A percentile compares a stretch with the other conserved stretches of the same genome.
phyloP scores from a whole-genome alignment of 2,113 vertebrate genomes.

The Chascanopsetta lugubris region DNA sequence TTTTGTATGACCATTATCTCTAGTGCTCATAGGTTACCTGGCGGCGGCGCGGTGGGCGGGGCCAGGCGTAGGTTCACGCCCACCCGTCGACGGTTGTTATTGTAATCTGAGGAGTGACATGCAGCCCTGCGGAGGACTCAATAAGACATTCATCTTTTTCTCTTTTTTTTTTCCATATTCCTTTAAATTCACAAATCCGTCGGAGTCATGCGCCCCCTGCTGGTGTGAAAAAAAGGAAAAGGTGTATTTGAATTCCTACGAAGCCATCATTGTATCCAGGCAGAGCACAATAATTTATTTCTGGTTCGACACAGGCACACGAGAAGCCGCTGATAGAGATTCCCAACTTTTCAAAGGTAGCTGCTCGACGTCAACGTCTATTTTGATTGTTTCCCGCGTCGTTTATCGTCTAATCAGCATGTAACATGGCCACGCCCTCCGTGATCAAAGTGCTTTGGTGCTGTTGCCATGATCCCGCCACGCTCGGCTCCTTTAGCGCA shows the following conservation, averaged over 20 bases:
- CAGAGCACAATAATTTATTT: slow-evolving; percentile 54
- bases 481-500: not conserved
- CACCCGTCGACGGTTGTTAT: slow-evolving; percentile 27
- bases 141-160: slow-evolving; percentile 39
- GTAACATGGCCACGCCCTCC: slow-evolving; percentile 50
- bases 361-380: slow-evolving; percentile 42
- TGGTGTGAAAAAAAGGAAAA: slow-evolving; percentile 13
- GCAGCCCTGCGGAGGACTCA: slow-evolving; percentile 47
- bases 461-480: slow-evolving; percentile 11
- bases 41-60: slow-evolving; percentile 43
- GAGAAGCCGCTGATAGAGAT: slow-evolving; percentile 21
- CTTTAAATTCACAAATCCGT: not conserved
- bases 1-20: slow-evolving; percentile 47
- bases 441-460: slow-evolving; percentile 62
- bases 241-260: not conserved
- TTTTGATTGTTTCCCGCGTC: not conserved
- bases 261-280: slow-evolving; percentile 41
- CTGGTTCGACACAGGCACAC: slow-evolving; percentile 31
- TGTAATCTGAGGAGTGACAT: slow-evolving; percentile 28
- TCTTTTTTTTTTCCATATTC: not conserved
- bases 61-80: slow-evolving; percentile 57
- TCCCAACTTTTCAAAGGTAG: slow-evolving; percentile 35
- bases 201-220: not conserved
- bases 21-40: slow-evolving; percentile 42
- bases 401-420: slow-evolving; percentile 10